A percentile compares a stretch with the other conserved stretches of the same genome.
Conservation (phyloP, 2,888 invertebrate species). For the Eucriotettix oculatus region DNA sequence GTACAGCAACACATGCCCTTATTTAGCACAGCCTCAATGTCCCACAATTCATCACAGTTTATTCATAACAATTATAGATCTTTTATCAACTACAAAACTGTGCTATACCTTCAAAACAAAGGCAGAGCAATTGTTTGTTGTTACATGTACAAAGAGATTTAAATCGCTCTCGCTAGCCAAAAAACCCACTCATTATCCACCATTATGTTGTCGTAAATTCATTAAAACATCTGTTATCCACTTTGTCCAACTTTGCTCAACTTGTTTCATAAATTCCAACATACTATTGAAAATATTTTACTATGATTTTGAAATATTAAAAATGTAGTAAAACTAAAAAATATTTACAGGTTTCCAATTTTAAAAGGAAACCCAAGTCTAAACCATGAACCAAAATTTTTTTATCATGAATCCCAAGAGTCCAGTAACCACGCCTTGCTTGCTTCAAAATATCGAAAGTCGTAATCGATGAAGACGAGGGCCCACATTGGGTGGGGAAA, state of each 20-base stretch:
- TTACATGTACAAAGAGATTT: slow-evolving; percentile 1
- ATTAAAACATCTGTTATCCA: slow-evolving; percentile 4
- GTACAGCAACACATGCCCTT: background rate
- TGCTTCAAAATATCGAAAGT: slow-evolving; percentile 6
- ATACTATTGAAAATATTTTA: slow-evolving; percentile 2
- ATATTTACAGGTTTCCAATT: slow-evolving; percentile 4
- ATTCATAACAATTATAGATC: background rate
- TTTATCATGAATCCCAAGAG: slow-evolving; percentile 9
- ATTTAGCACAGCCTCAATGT: background rate
- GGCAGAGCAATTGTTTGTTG: background rate
- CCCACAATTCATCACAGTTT: background rate
- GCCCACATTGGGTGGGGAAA: slow-evolving; percentile 7
- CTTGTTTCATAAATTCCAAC: background rate
- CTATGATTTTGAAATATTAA: slow-evolving; percentile 1
- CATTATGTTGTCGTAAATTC: slow-evolving; percentile 7
- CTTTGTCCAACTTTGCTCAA: slow-evolving; percentile 1
- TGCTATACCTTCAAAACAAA: slow-evolving; percentile 1
- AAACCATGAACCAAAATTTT: slow-evolving; percentile 10
- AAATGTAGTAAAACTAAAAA: slow-evolving; percentile 12
- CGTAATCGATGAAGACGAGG: slow-evolving; percentile 5
- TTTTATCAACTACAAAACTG: background rate
- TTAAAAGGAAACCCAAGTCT: slow-evolving; percentile 8
- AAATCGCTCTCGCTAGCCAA: slow-evolving; percentile 8
- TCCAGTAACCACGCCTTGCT: slow-evolving; percentile 12
- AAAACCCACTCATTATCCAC: slow-evolving; percentile 12